Base-by-base conservation (phyloP, 2,888 invertebrate genomes). In the Orthosia incerta region DNA sequence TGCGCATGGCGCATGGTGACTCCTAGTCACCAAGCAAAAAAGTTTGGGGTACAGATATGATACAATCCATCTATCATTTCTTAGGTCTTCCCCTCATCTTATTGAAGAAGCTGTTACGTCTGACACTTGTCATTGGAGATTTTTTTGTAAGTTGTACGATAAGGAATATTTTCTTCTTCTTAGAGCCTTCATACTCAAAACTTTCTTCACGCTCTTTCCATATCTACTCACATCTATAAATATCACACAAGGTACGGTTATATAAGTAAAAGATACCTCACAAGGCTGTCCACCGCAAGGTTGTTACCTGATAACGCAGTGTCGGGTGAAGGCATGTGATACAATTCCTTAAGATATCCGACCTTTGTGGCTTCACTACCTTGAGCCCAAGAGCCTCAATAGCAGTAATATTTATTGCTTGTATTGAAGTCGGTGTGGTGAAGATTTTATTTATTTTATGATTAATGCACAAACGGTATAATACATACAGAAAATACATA, bases 341-440 rank as follows among this genome's bases (percentile, higher is more conserved):
- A 61, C 75, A 18, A 63, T n/a, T 80, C 50, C 71, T 26, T 48
- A 20, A 7, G 57, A 20, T 18, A 53, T n/a, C 13, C 18, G 39
- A 68, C 80, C 76, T 69, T 60, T 63, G 80, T 59, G 81, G 80
- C 56, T 80, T 69, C 64, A n/a, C 20, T 51, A 16, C 72, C 76
- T 69, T 67, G 48, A 31, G 23, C 1, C 23, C 3, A 39, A 62
- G 48, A 50, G 11, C 57, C 45, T 18, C 53, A 23, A 39, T 1
- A 51, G n/a, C 16, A 5, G 15, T 51, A 1, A 13, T 45, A 50
- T 61, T 15, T 64, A 64, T 15, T 66, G 23, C 20, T 66, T 20
- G 4, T 50, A 16, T 48, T 23, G 31, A 48, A 71, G 20, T 60
- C 7, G n/a, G 3, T 51, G n/a, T 5, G 23, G 13, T 39, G 15